Conservation (phyloP, 2,113 vertebrate genomes). For the Neogobius melanostomus region DNA sequence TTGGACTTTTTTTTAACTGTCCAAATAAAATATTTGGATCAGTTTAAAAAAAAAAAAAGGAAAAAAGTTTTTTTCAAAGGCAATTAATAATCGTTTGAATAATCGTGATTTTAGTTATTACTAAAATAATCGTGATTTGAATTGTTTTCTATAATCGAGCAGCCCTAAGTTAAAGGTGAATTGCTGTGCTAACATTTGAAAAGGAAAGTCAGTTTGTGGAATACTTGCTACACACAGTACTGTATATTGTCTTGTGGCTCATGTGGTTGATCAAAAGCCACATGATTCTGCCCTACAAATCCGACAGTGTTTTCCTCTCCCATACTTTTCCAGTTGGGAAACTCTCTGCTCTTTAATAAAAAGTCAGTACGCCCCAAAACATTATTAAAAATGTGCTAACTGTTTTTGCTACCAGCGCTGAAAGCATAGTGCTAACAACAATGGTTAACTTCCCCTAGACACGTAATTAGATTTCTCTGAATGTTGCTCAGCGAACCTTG, state of each 20-base stretch:
- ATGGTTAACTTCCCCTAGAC: neutral
- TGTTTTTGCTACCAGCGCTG: neutral
- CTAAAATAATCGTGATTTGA: too few relatives aligned
- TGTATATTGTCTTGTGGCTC: neutral
- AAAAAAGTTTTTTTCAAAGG: too few relatives aligned
- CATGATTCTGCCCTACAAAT: neutral
- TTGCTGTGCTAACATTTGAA: too few relatives aligned
- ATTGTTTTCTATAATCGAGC: too few relatives aligned
- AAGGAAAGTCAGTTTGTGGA: too few relatives aligned
- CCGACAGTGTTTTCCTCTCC: neutral
- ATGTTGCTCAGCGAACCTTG: slow-evolving; percentile 4
- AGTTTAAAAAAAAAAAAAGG: too few relatives aligned
- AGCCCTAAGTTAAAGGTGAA: too few relatives aligned
- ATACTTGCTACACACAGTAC: neutral
- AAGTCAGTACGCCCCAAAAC: neutral
- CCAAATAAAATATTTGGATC: too few relatives aligned
- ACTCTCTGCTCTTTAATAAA: neutral
- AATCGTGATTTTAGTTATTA: too few relatives aligned
- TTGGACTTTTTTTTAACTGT: too few relatives aligned
- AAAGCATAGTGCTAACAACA: slow-evolving; percentile 3
- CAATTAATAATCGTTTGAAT: too few relatives aligned
- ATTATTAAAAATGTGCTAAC: slow-evolving; percentile 10
- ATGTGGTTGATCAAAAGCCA: neutral
- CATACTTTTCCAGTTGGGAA: neutral
- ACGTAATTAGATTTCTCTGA: slow-evolving; percentile 4